These are phyloP conservation scores for Xiphias gladius DNA, from an alignment of 2,113 vertebrate genomes.

Conservation along the genomic window DNA sequence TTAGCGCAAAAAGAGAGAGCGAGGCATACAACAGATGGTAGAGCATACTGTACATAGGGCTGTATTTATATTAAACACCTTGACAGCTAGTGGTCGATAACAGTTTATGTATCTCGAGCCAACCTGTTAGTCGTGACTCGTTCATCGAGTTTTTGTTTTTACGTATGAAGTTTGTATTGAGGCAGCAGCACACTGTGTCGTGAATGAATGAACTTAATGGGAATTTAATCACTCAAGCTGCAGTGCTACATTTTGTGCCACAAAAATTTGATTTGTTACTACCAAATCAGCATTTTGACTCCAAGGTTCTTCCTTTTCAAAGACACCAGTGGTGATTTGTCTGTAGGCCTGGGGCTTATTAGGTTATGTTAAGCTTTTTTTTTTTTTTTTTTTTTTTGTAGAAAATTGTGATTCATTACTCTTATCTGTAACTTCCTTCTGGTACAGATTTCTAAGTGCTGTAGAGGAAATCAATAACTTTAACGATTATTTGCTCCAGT, in stretches of 20 bases:
- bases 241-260: conserved; percentile 2
- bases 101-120: neutral
- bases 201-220: conserved; percentile 16
- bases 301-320: neutral
- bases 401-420: no score
- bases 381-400: no score
- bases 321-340: neutral
- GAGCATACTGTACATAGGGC: neutral
- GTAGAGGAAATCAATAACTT: no score
- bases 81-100: conserved; percentile 6
- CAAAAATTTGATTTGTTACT: no score
- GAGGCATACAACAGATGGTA: conserved; percentile 5
- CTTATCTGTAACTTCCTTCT: no score
- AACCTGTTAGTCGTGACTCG: neutral
- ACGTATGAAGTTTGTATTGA: conserved; percentile 1
- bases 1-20: neutral
- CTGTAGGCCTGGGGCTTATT: neutral
- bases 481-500: no score
- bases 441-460: no score
- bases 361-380: no score
- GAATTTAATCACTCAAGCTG: conserved; percentile 20
- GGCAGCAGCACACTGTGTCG: neutral
- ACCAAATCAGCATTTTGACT: neutral
- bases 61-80: neutral
- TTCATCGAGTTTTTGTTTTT: neutral